phyloP scores from a whole-genome alignment of 2,888 invertebrate species.

The Automeris io region DNA sequence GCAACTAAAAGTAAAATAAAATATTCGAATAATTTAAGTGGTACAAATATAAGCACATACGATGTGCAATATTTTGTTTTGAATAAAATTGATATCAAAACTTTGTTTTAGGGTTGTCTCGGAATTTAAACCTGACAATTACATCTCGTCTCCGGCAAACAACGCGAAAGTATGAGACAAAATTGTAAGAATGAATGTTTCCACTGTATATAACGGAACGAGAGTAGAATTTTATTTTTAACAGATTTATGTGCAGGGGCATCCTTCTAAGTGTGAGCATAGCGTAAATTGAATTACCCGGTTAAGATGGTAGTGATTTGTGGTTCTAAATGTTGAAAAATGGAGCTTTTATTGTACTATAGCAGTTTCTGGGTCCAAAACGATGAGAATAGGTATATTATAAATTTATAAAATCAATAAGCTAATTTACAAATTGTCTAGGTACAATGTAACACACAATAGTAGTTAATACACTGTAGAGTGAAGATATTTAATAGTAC shows the following conservation, averaged over 20 bases:
- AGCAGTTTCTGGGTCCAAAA: not conserved
- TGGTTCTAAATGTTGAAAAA: constrained; percentile 12
- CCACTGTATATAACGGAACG: constrained; percentile 8
- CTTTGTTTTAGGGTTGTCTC: not conserved
- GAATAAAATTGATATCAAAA: too few species aligned
- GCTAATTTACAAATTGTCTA: too few species aligned
- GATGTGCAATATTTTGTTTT: too few species aligned
- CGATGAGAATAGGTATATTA: too few species aligned
- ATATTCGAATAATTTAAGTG: too few species aligned
- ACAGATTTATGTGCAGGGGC: constrained; percentile 28
- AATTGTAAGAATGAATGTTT: constrained; percentile 4
- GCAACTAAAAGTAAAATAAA: too few species aligned
- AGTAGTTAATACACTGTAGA: too few species aligned
- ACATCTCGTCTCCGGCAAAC: not conserved
- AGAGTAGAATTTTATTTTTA: constrained; percentile 10
- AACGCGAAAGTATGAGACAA: not conserved
- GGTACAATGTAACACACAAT: too few species aligned
- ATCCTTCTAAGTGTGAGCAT: constrained; percentile 28
- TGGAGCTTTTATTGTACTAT: constrained; percentile 2
- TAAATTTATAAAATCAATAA: too few species aligned
- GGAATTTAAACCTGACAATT: not conserved
- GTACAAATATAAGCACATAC: too few species aligned
- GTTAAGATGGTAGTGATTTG: constrained; percentile 15
- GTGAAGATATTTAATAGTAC: too few species aligned
- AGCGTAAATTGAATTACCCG: constrained; percentile 19